A percentile compares a stretch with the other conserved stretches of the same genome.
Conservation (phyloP, 2,888 invertebrate species). For the Abrostola triplasia region DNA sequence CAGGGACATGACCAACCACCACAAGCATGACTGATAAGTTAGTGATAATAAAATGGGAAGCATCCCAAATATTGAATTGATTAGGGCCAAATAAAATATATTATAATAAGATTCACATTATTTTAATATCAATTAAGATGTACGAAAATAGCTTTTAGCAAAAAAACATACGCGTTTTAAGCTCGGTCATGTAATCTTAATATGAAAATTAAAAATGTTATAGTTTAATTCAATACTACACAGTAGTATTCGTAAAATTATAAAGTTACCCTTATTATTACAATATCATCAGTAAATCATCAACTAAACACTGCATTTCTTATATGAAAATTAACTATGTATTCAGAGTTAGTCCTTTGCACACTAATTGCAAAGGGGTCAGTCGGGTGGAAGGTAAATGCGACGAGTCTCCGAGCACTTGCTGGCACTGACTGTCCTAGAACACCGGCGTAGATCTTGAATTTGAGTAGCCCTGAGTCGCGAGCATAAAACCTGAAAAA, state of each 20-base stretch:
- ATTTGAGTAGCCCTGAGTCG: constrained; percentile 93
- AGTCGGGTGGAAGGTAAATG: constrained; percentile 98
- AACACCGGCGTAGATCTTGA: constrained; percentile 96
- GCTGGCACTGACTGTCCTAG: constrained; percentile 91
- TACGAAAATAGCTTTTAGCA: constrained; percentile 17
- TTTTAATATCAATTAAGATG: neutral
- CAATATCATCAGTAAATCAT: constrained; percentile 37
- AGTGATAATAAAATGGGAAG: too few relatives aligned
- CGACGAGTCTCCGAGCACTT: constrained; percentile 93
- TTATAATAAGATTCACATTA: too few relatives aligned
- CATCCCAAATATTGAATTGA: too few relatives aligned
- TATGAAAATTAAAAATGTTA: constrained; percentile 19
- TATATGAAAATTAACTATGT: constrained; percentile 98
- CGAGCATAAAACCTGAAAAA: constrained; percentile 93
- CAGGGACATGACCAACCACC: too few relatives aligned
- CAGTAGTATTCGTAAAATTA: constrained; percentile 51
- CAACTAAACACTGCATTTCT: constrained; percentile 89
- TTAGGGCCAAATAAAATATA: too few relatives aligned
- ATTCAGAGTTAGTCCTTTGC: constrained; percentile 96
- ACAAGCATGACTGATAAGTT: too few relatives aligned
- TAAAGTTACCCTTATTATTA: constrained; percentile 33
- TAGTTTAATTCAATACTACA: constrained; percentile 50
- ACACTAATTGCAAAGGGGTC: constrained; percentile 99
- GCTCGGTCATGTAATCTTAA: constrained; percentile 18
- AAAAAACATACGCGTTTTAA: constrained; percentile 12